These are phyloP conservation scores for Agrotis segetum DNA, from an alignment of 2,888 invertebrate genomes.

Conservation along the genomic window DNA sequence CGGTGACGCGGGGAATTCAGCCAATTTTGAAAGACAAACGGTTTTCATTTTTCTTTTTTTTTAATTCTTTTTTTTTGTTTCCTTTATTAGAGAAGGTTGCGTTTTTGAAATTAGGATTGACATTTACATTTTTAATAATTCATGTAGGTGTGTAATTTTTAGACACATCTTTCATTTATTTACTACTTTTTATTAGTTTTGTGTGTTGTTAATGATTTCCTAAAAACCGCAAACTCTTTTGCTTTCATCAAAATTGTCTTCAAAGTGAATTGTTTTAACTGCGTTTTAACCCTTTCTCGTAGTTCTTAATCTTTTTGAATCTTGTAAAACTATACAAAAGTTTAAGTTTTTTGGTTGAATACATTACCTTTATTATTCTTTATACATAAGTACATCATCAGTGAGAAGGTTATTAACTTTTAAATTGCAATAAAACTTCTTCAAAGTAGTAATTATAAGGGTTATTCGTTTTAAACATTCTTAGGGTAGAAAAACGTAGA, in stretches of 20 bases:
- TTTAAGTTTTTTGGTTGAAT: too few species aligned
- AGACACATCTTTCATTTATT: not conserved
- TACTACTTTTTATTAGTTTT: constrained; percentile 43
- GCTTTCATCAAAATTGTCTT: not conserved
- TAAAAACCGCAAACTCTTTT: not conserved
- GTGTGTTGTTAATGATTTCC: not conserved
- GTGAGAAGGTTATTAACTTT: constrained; percentile 64
- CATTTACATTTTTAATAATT: not conserved
- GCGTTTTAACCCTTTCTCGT: too few species aligned
- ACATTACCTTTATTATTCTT: not conserved
- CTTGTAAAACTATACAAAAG: too few species aligned
- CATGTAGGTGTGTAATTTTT: not conserved
- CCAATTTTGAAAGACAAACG: constrained; percentile 73
- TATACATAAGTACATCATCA: constrained; percentile 40
- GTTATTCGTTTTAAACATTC: constrained; percentile 79
- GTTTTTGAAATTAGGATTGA: not conserved
- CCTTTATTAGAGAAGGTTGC: constrained; percentile 9
- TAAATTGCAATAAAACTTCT: constrained; percentile 77
- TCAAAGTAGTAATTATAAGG: constrained; percentile 79
- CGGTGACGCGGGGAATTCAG: constrained; percentile 63
- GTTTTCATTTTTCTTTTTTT: constrained; percentile 44
- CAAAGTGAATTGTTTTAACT: not conserved
- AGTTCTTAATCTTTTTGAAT: not conserved
- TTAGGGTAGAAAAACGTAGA: constrained; percentile 60
- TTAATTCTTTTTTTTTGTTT: constrained; percentile 19